Conservation (phyloP, 2,888 invertebrate species). For the Lithophane semibrunnea region DNA sequence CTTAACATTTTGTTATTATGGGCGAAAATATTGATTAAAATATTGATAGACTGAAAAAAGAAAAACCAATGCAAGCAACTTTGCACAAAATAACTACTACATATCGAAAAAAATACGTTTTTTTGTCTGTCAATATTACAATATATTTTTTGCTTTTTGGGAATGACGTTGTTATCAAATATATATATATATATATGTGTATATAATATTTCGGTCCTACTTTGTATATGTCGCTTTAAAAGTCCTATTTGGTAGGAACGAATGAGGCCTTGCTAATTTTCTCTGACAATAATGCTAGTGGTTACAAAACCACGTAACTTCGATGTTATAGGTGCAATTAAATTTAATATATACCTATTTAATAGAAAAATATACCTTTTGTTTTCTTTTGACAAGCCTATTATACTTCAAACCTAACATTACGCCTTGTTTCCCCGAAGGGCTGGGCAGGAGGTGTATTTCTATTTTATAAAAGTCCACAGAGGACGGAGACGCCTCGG, state of each 20-base stretch:
- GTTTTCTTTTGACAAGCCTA: constrained; percentile 72
- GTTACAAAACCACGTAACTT: constrained; percentile 75
- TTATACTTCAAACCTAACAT: background rate
- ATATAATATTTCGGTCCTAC: constrained; percentile 56
- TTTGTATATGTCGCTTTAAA: constrained; percentile 72
- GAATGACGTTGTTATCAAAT: constrained; percentile 43
- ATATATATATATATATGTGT: constrained; percentile 22
- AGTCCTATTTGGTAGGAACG: constrained; percentile 65
- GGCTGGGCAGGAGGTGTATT: no score
- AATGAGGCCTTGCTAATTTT: constrained; percentile 78
- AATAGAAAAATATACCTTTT: constrained; percentile 76
- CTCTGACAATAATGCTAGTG: constrained; percentile 82
- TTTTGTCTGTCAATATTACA: constrained; percentile 24
- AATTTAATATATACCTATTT: constrained; percentile 90
- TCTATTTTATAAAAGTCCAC: background rate
- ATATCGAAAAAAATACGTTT: background rate
- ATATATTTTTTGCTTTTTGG: constrained; percentile 33
- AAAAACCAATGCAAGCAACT: constrained; percentile 17
- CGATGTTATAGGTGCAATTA: constrained; percentile 88
- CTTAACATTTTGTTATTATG: constrained; percentile 57
- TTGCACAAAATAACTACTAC: constrained; percentile 28
- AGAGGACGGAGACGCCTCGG: background rate
- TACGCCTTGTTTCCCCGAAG: no score
- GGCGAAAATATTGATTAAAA: constrained; percentile 38
- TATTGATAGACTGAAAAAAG: constrained; percentile 29